Evolutionary conservation across 2,888 invertebrate species (phyloP).

Genomic region (Andrena flavipes): DNA sequence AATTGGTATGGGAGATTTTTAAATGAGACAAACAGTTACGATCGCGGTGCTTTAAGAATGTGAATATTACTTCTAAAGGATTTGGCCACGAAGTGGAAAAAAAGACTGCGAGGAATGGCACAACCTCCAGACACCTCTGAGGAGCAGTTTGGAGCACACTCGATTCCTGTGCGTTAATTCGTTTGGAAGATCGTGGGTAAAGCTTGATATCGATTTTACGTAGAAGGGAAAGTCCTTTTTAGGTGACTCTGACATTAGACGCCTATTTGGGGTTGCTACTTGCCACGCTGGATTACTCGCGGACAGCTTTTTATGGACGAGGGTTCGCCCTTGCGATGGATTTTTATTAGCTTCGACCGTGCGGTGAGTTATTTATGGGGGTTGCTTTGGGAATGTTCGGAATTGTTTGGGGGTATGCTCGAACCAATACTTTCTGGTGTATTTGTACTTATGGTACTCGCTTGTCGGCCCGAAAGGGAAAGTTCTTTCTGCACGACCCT

Average conservation of each 20-base stretch:
- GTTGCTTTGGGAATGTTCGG: not conserved
- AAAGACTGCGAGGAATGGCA: too few species aligned
- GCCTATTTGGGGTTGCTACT: not conserved
- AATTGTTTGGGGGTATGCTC: not conserved
- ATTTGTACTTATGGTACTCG: too few species aligned
- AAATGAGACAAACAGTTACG: too few species aligned
- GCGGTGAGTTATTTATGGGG: conserved; percentile 1
- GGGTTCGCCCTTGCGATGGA: conserved; percentile 4
- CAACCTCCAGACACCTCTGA: too few species aligned
- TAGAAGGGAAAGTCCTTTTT: not conserved
- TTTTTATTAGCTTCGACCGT: conserved; percentile 20
- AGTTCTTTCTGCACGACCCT: not conserved
- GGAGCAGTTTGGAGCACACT: too few species aligned
- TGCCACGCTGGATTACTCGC: not conserved
- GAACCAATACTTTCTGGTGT: too few species aligned
- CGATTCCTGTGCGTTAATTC: not conserved
- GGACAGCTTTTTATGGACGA: conserved; percentile 1
- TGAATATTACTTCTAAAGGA: too few species aligned
- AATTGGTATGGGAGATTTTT: too few species aligned
- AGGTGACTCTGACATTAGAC: not conserved
- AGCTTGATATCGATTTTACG: not conserved
- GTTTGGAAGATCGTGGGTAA: not conserved
- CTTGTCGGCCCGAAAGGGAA: not conserved
- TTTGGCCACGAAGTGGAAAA: too few species aligned
- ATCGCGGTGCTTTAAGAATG: too few species aligned